phyloP scores from a whole-genome alignment of 2,797 vertebrate genomes.

The Lithobates sylvaticus region DNA sequence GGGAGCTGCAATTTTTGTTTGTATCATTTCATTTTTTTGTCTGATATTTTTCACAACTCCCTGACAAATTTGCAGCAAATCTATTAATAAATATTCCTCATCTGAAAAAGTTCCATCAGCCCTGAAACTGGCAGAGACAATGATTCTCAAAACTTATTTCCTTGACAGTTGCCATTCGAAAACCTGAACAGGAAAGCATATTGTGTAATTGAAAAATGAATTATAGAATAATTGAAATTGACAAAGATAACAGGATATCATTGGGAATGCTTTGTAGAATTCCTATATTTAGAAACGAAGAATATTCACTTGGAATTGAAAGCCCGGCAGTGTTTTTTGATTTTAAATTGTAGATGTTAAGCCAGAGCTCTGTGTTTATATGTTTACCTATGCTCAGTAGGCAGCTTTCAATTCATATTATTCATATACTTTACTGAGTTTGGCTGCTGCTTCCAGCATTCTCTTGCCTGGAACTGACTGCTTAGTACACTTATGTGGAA shows the following conservation, averaged over 20 bases:
- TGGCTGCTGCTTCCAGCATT: conserved; percentile 15
- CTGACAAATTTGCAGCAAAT: no score
- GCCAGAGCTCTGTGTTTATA: conserved; percentile 29
- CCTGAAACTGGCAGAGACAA: conserved; percentile 46
- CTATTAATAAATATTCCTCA: no score
- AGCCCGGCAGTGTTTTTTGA: conserved; percentile 41
- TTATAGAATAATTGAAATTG: conserved; percentile 27
- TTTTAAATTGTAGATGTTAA: conserved; percentile 43
- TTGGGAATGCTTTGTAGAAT: conserved; percentile 55
- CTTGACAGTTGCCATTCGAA: conserved; percentile 59
- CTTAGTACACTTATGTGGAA: conserved; percentile 21
- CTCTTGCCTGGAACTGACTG: conserved; percentile 1
- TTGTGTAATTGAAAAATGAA: no score
- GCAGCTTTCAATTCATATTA: conserved; percentile 14
- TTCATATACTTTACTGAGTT: conserved; percentile 15
- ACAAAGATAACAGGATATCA: conserved; percentile 62
- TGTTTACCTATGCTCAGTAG: conserved; percentile 47
- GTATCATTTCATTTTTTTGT: no score
- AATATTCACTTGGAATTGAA: conserved; percentile 47
- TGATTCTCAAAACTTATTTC: conserved; percentile 53
- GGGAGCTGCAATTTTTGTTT: no score
- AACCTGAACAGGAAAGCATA: conserved; percentile 16
- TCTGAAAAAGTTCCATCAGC: conserved; percentile 51
- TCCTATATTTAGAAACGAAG: conserved; percentile 52
- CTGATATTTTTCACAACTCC: no score